Evolutionary conservation across 2,113 vertebrate genomes (phyloP), one percentile per base, ranked within the genome.

Genomic region (Gnathonemus echidnorhynchus): DNA sequence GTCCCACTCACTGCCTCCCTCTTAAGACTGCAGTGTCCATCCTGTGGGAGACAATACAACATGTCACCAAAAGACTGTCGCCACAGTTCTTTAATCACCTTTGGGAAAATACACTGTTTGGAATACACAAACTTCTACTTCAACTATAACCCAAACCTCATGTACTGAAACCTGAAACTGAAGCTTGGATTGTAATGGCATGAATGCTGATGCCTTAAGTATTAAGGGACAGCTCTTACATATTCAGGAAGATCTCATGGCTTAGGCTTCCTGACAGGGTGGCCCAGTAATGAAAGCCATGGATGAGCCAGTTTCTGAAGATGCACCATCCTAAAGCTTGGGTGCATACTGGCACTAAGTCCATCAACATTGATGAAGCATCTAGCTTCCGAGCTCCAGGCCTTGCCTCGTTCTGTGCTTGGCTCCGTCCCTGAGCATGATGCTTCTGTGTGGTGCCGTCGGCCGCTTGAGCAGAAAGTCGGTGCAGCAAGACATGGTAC

Each of bases 401-500:
- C 53, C 1, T 86, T 92, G 95, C 94, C 94, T 93, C 94, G 88
- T 74, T 91, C 87, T 91, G 92, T 42, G 87, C 90, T 50, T 88
- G 87, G 90, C 91, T 93, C 86, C 88, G 90, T 77, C 87, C 87
- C 50, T 88, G 90, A 90, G 92, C 94, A 39, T 92, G 92, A 91
- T 92, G 91, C 88, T 92, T 92, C 24, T 94, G 92, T 77, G 90
- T 87, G 15, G 93, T 90, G 94, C 89, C 87, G 90, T 94, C 95
- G 1, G n/a, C 53, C 87, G 3, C 92, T 1, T 74, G 96, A 91
- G 77, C 74, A 2, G 94, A 95, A 62, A 96, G 96, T 91, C 97
- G 97, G 2, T 95, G 95, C 91, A 98, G 95, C 86, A 99, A 92
- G 74, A 95, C 97, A 92, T 96, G 96, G 93, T 99, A 98, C 80